These are phyloP conservation scores for Melipona quadrifasciata DNA, from an alignment of 1,140 invertebrate species.

Conservation along the genomic window DNA sequence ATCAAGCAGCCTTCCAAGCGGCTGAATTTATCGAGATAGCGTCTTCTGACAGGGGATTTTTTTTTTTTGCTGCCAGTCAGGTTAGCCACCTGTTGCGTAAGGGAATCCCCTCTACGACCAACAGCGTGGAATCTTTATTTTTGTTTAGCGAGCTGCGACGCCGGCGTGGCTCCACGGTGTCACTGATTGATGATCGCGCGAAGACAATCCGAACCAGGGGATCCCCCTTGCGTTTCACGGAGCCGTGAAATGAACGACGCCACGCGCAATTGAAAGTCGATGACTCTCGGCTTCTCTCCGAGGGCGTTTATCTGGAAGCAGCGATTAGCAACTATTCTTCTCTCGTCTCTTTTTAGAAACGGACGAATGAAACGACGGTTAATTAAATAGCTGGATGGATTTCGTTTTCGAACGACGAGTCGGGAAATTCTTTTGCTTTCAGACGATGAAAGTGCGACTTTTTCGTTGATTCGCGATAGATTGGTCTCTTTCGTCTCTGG, in stretches of 20 bases:
- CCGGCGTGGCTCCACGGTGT: conserved; percentile 12
- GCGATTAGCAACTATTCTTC: background rate
- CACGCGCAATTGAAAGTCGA: background rate
- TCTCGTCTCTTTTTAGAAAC: background rate
- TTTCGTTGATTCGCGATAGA: too few species aligned
- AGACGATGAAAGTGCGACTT: too few species aligned
- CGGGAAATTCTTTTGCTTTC: background rate
- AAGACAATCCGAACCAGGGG: conserved; percentile 13
- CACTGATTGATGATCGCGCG: conserved; percentile 22
- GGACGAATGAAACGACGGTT: background rate
- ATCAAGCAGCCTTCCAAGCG: background rate
- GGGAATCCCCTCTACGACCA: background rate
- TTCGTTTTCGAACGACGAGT: background rate
- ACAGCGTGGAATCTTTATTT: conserved; percentile 38
- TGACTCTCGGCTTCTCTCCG: background rate
- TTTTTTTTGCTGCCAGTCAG: background rate
- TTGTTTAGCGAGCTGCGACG: conserved; percentile 24
- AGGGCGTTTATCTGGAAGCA: background rate
- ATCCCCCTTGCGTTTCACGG: background rate
- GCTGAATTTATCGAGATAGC: background rate
- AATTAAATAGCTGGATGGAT: background rate
- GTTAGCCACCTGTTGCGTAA: conserved; percentile 41
- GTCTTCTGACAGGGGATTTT: background rate
- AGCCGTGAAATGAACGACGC: background rate
- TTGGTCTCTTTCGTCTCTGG: too few species aligned